These are phyloP conservation scores for Synergus laeviventris DNA, from an alignment of 2,888 invertebrate species.

Conservation along the genomic window DNA sequence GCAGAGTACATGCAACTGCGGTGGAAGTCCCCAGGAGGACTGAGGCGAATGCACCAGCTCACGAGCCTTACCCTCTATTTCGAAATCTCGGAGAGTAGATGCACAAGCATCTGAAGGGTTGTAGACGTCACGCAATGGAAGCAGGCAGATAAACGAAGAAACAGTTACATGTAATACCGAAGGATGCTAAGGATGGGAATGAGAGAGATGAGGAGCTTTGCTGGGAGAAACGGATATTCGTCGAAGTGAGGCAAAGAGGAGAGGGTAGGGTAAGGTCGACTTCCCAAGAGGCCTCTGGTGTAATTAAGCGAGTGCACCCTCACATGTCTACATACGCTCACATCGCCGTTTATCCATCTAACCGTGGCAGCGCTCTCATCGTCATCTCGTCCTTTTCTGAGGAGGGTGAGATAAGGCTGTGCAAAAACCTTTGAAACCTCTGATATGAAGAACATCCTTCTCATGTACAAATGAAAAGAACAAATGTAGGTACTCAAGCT, in stretches of 20 bases:
- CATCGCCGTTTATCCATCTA: conserved; percentile 73
- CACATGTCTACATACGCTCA: conserved; percentile 74
- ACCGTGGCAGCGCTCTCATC: conserved; percentile 65
- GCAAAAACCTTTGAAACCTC: conserved; percentile 44
- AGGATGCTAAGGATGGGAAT: conserved; percentile 47
- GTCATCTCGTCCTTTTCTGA: conserved; percentile 46
- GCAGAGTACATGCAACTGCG: conserved; percentile 66
- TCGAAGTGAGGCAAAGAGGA: conserved; percentile 56
- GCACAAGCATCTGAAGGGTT: conserved; percentile 63
- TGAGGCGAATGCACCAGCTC: conserved; percentile 59
- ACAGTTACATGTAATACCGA: conserved; percentile 23
- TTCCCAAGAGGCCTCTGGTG: conserved; percentile 74
- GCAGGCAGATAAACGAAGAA: conserved; percentile 31
- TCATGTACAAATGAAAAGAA: conserved; percentile 17
- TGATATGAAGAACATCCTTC: conserved; percentile 12
- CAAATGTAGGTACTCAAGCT: conserved; percentile 7
- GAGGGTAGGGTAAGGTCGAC: conserved; percentile 67
- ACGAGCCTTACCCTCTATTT: conserved; percentile 61
- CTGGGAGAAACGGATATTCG: conserved; percentile 52
- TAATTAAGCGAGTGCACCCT: conserved; percentile 76
- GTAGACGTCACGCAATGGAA: conserved; percentile 56
- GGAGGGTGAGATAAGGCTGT: conserved; percentile 50
- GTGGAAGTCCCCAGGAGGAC: conserved; percentile 59
- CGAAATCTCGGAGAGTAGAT: conserved; percentile 69
- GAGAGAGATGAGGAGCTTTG: conserved; percentile 48